phyloP scores from a whole-genome alignment of 2,113 vertebrate species.

The Oryzias melastigma region DNA sequence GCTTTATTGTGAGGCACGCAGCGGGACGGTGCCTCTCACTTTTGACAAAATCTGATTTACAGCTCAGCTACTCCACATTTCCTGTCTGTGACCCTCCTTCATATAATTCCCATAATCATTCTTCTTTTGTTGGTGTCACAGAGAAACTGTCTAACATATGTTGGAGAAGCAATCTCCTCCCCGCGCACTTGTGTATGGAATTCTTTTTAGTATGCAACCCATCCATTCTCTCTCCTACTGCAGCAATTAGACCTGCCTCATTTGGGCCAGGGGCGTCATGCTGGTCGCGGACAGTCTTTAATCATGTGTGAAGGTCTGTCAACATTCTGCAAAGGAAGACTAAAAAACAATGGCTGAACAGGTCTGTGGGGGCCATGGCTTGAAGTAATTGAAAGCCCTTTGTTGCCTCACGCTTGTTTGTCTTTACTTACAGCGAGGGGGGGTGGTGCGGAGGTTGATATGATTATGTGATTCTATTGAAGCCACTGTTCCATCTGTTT shows the following conservation, averaged over 20 bases:
- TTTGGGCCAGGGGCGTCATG: constrained; percentile 55
- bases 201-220: constrained; percentile 54
- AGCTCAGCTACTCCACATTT: constrained; percentile 45
- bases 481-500: constrained; percentile 37
- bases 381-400: constrained; percentile 28
- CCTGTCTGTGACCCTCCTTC: constrained; percentile 53
- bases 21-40: constrained; percentile 30
- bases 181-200: constrained; percentile 48
- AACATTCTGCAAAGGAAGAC: constrained; percentile 54
- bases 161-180: constrained; percentile 42
- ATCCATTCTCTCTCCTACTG: constrained; percentile 45
- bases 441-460: constrained; percentile 4
- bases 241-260: constrained; percentile 71
- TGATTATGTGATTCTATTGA: constrained; percentile 24
- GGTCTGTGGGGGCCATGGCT: constrained; percentile 27
- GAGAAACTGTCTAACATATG: constrained; percentile 55
- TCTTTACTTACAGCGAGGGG: constrained; percentile 16
- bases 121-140: constrained; percentile 55
- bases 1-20: constrained; percentile 23
- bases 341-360: constrained; percentile 49
- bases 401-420: constrained; percentile 32
- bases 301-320: constrained; percentile 64
- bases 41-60: constrained; percentile 52
- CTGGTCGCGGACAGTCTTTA: constrained; percentile 66
- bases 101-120: constrained; percentile 55